phyloP scores from a whole-genome alignment of 2,113 vertebrate species.

The Platycercus adscitus region DNA sequence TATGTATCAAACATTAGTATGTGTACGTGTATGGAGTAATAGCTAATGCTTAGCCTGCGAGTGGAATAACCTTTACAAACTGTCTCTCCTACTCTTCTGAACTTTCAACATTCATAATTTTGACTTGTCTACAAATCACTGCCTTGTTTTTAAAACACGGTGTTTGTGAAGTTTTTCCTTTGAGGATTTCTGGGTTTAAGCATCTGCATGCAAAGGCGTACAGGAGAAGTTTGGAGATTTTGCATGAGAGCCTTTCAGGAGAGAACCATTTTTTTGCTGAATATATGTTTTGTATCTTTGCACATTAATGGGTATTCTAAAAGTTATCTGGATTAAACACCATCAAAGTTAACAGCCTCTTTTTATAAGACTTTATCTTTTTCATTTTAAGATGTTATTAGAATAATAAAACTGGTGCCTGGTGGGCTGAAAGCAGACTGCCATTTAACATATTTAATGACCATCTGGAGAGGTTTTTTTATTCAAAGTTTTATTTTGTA shows the following conservation, averaged over 20 bases:
- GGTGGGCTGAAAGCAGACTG: conserved; percentile 38
- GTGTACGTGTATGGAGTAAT: accelerated
- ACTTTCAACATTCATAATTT: background rate
- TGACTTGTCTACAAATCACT: background rate
- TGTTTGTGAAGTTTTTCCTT: background rate
- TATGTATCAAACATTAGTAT: background rate
- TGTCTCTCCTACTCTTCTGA: background rate
- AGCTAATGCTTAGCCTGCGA: background rate
- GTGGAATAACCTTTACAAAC: background rate
- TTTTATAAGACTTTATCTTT: conserved; percentile 62
- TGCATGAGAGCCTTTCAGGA: background rate
- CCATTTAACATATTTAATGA: conserved; percentile 58
- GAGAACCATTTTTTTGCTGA: background rate
- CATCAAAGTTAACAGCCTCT: conserved; percentile 58
- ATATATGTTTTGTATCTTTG: conserved; percentile 1
- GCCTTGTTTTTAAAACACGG: background rate
- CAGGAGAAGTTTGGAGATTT: background rate
- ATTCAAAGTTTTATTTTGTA: conserved; percentile 52
- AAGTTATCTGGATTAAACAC: conserved; percentile 14
- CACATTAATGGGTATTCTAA: conserved; percentile 4
- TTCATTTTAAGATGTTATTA: conserved; percentile 66
- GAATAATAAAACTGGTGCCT: conserved; percentile 60
- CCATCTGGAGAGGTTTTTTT: conserved; percentile 46
- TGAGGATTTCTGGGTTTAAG: background rate
- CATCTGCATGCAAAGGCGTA: background rate